Evolutionary conservation across 2,797 vertebrate species (phyloP).

Genomic region (Schizopygopsis pylzovi): DNA sequence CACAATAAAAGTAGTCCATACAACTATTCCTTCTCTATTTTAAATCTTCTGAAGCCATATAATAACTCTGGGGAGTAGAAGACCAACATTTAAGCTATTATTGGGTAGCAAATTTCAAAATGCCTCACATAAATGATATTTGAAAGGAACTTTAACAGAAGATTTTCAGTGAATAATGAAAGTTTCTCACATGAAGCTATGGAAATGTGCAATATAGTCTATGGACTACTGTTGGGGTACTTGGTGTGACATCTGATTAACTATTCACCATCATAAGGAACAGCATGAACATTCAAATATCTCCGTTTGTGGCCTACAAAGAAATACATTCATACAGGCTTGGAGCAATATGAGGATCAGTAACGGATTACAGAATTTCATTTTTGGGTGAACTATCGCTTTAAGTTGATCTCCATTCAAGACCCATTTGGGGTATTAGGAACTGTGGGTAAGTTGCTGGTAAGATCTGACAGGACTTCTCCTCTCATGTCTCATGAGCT

Average conservation of each 20-base stretch:
- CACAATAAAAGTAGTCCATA: background rate
- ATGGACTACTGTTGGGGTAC: background rate
- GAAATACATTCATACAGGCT: background rate
- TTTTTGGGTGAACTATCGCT: background rate
- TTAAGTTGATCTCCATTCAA: too few species aligned
- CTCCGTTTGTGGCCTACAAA: background rate
- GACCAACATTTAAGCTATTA: background rate
- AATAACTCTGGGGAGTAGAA: background rate
- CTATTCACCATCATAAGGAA: background rate
- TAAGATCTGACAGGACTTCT: constrained; percentile 35
- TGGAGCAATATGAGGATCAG: background rate
- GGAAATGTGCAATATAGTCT: background rate
- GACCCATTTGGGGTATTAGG: too few species aligned
- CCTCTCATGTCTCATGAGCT: constrained; percentile 13
- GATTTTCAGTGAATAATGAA: background rate
- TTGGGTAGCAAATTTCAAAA: background rate
- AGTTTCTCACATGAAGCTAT: background rate
- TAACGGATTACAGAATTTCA: background rate
- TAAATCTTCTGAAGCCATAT: background rate
- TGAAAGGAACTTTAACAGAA: background rate
- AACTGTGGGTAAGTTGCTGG: constrained; percentile 13
- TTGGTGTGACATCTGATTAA: background rate
- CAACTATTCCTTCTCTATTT: background rate
- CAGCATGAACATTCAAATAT: background rate
- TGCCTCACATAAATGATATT: too few species aligned